Evolutionary conservation across 2,888 invertebrate species (phyloP).

Genomic region (Cheilosia variabilis): DNA sequence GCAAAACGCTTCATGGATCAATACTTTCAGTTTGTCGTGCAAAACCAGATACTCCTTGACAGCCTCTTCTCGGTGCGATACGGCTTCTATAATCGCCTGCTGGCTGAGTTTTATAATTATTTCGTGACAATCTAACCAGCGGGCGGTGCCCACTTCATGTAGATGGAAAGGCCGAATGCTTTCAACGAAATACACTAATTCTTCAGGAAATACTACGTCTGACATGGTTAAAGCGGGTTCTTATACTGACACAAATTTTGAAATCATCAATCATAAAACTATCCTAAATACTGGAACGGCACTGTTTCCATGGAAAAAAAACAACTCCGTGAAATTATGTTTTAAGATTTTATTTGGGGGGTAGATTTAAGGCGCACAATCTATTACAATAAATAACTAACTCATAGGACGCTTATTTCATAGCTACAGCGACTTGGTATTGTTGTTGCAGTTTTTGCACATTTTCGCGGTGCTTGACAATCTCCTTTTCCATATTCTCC

Average conservation of each 20-base stretch:
- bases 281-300: not conserved
- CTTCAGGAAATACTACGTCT: conserved; percentile 87
- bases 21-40: conserved; percentile 84
- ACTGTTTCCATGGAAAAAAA: conserved; percentile 64
- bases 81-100: conserved; percentile 93
- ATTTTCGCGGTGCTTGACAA: conserved; percentile 83
- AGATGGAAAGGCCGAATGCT: conserved; percentile 88
- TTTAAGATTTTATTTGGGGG: conserved; percentile 39
- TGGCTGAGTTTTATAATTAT: conserved; percentile 93
- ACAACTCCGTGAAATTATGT: conserved; percentile 12
- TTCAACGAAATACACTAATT: conserved; percentile 90
- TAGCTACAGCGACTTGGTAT: conserved; percentile 82
- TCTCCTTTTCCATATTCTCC: conserved; percentile 82
- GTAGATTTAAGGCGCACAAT: conserved; percentile 23
- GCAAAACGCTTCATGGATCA: conserved; percentile 93
- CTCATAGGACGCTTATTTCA: conserved; percentile 79
- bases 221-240: conserved; percentile 74
- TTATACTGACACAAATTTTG: not conserved
- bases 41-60: conserved; percentile 92
- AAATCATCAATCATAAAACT: not conserved
- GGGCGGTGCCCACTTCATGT: conserved; percentile 88
- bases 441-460: conserved; percentile 83
- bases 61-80: conserved; percentile 90
- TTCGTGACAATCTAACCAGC: conserved; percentile 93
- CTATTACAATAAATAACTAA: conserved; percentile 30